A percentile compares a stretch with the other conserved stretches of the same genome.
Conservation (phyloP, 1,140 invertebrate species). For the Chlorops oryzae region DNA sequence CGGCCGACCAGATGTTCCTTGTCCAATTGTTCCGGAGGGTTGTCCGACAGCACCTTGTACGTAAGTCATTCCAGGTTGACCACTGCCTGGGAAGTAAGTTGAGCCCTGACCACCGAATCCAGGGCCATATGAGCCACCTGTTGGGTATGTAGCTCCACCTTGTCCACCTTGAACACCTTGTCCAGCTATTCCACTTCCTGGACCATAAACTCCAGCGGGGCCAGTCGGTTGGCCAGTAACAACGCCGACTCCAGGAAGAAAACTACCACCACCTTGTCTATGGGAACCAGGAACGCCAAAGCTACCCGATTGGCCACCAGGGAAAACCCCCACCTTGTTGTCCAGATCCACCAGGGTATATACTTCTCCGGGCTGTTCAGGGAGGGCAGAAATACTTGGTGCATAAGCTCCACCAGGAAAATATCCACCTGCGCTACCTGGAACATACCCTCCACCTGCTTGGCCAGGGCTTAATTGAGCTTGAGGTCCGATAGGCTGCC, state of each 20-base stretch:
- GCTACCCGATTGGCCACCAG: too few species aligned
- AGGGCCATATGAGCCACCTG: background rate
- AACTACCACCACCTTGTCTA: background rate
- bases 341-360: constrained; percentile 10
- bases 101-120: background rate
- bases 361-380: background rate
- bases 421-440: constrained; percentile 2
- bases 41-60: background rate
- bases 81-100: background rate
- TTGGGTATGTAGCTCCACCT: constrained; percentile 5
- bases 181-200: background rate
- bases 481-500: background rate
- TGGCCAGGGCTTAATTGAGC: background rate
- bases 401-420: constrained; percentile 1
- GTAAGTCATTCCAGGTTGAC: constrained; percentile 3
- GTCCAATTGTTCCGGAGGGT: constrained; percentile 6
- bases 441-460: constrained; percentile 1
- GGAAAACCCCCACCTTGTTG: background rate
- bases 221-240: background rate
- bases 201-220: background rate
- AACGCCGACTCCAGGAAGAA: background rate
- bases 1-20: constrained; percentile 7
- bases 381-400: background rate
- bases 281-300: too few species aligned
- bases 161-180: background rate